A percentile compares a stretch with the other conserved stretches of the same genome.
These are phyloP conservation scores for Oenanthe melanoleuca DNA, from an alignment of 2,113 vertebrate genomes.

Conservation along the genomic window DNA sequence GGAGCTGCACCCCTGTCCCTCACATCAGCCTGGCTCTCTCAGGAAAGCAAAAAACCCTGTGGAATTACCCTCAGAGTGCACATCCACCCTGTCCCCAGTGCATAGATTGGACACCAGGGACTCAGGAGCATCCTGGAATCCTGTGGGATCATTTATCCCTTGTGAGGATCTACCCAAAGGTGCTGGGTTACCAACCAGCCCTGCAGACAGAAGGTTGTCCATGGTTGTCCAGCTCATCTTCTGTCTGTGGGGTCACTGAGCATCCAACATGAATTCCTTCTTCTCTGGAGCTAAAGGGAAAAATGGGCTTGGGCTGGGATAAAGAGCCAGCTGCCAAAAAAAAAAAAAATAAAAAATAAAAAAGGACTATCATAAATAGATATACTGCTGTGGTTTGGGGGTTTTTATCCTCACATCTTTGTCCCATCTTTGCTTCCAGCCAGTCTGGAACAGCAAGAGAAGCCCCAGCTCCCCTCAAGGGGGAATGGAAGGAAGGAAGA, in stretches of 20 bases:
- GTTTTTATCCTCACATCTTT: background rate
- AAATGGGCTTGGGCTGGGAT: background rate
- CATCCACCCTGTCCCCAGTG: background rate
- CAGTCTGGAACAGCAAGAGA: background rate
- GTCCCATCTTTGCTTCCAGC: background rate
- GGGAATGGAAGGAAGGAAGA: background rate
- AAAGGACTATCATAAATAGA: background rate
- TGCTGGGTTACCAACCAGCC: background rate
- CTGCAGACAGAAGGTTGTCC: background rate
- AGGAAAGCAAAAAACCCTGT: background rate
- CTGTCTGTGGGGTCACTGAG: background rate
- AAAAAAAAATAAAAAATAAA: background rate
- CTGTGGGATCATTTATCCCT: background rate
- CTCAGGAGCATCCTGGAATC: fast-evolving
- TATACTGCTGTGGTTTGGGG: background rate
- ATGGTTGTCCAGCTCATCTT: background rate
- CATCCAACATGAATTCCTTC: fast-evolving
- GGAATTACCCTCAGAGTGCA: background rate
- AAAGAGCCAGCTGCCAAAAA: background rate
- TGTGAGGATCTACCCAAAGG: background rate
- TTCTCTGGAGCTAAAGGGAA: background rate
- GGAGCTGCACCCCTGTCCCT: background rate
- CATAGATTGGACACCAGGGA: background rate
- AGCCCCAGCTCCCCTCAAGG: background rate
- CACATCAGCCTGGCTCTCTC: background rate